Evolutionary conservation across 2,797 vertebrate species (phyloP).

Genomic region (Labroides dimidiatus): DNA sequence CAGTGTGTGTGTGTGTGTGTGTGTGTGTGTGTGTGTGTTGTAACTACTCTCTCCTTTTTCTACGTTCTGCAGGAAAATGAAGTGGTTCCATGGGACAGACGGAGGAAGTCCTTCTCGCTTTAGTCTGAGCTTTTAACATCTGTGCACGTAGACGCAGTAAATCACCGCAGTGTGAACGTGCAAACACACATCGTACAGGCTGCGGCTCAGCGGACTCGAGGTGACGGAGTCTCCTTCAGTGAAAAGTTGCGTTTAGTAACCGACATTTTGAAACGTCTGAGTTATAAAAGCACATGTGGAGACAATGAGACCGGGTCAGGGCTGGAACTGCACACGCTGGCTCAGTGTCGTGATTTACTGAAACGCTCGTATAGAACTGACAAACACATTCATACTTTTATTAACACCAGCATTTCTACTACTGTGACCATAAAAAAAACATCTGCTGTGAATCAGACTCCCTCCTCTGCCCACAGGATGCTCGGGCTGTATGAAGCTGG

Average conservation of each 20-base stretch:
- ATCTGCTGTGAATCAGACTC: not conserved
- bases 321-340: not conserved
- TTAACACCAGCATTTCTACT: not conserved
- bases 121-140: not conserved
- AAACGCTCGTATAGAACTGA: not conserved
- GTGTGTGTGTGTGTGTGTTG: no score
- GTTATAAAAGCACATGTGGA: not conserved
- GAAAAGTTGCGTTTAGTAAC: not conserved
- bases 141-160: not conserved
- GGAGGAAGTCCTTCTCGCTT: not conserved
- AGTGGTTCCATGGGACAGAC: not conserved
- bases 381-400: not conserved
- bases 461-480: not conserved
- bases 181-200: not conserved
- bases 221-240: no score
- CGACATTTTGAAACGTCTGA: not conserved
- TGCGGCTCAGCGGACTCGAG: not conserved
- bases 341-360: not conserved
- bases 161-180: not conserved
- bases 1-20: no score
- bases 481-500: not conserved
- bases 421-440: not conserved
- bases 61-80: not conserved
- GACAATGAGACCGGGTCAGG: not conserved
- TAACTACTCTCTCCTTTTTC: not conserved